These are phyloP conservation scores for Fringilla coelebs DNA, from an alignment of 2,797 vertebrate genomes.

Conservation along the genomic window DNA sequence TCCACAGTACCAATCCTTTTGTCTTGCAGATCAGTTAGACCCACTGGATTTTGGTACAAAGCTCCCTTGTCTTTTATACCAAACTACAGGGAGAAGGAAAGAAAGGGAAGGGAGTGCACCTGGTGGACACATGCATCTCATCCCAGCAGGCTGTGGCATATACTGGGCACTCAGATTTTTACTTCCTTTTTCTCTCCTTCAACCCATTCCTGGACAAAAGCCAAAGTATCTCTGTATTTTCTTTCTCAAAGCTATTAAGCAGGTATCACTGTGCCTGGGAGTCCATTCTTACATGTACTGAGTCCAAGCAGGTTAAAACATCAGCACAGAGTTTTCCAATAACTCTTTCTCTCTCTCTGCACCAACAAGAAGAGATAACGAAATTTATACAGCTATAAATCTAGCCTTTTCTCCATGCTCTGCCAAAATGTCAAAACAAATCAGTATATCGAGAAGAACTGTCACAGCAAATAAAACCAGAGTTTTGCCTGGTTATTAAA, in stretches of 20 bases:
- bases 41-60: neutral
- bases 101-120: neutral
- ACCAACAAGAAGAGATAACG: neutral
- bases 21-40: neutral
- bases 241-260: neutral
- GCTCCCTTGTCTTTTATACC: neutral
- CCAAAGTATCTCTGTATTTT: neutral
- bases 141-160: neutral
- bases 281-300: neutral
- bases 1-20: neutral
- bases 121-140: neutral
- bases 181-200: neutral
- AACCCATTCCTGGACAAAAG: neutral
- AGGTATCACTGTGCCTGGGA: neutral
- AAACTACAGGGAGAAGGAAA: neutral
- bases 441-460: neutral
- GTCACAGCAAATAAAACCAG: neutral
- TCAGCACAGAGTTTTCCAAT: neutral
- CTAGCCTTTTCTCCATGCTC: neutral
- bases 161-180: neutral
- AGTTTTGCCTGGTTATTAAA: neutral
- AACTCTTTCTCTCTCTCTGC: neutral
- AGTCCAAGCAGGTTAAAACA: neutral
- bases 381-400: neutral
- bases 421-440: neutral